A percentile compares a stretch with the other conserved stretches of the same genome.
These are phyloP conservation scores for Aporrectodea caliginosa DNA, from an alignment of 1,140 invertebrate species.

Conservation along the genomic window DNA sequence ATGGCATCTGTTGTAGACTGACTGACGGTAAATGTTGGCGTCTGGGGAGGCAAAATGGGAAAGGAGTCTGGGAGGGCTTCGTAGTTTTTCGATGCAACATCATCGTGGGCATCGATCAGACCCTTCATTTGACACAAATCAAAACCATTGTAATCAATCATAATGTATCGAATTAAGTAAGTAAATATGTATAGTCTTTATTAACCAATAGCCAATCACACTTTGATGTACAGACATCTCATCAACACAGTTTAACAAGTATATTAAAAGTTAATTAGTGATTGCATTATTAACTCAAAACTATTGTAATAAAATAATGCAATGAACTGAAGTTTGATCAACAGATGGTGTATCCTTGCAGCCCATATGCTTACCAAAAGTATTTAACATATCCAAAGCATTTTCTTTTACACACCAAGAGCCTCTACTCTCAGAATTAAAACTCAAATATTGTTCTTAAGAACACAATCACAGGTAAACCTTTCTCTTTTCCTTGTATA, in stretches of 20 bases:
- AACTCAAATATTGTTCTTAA: too few relatives aligned
- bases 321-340: slow-evolving; percentile 33
- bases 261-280: slow-evolving; percentile 16
- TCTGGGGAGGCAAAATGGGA: slow-evolving; percentile 55
- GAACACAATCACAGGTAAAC: too few relatives aligned
- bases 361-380: slow-evolving; percentile 11
- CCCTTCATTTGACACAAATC: slow-evolving; percentile 62
- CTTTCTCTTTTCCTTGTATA: too few relatives aligned
- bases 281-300: slow-evolving; percentile 35
- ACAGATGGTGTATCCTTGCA: not conserved
- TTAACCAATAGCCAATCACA: too few relatives aligned
- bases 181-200: too few relatives aligned
- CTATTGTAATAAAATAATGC: slow-evolving; percentile 40
- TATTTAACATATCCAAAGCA: too few relatives aligned
- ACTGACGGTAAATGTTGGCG: slow-evolving; percentile 60
- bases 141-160: not conserved
- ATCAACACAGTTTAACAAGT: not conserved
- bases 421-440: too few relatives aligned
- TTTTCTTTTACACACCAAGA: too few relatives aligned
- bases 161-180: not conserved
- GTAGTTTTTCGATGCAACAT: slow-evolving; percentile 90
- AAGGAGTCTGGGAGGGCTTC: slow-evolving; percentile 78
- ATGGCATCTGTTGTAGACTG: slow-evolving; percentile 82
- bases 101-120: slow-evolving; percentile 85
- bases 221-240: too few relatives aligned